Evolutionary conservation across 1,140 invertebrate species (phyloP).

Genomic region (Leptestheria dahalacensis): DNA sequence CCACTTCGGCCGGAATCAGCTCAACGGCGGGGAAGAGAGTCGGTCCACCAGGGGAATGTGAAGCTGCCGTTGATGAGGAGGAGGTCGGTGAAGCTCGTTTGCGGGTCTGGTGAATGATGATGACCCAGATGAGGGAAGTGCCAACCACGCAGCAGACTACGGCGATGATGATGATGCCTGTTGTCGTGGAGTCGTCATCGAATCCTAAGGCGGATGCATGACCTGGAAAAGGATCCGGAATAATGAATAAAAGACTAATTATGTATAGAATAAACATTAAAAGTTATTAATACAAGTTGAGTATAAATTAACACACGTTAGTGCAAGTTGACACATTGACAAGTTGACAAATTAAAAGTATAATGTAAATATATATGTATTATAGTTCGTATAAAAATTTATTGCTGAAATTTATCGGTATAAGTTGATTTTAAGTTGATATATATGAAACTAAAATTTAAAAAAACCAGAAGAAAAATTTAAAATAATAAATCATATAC

Average conservation of each 20-base stretch:
- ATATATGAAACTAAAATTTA: no score
- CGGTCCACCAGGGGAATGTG: not conserved
- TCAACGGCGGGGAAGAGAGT: constrained; percentile 1
- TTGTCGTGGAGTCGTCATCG: constrained; percentile 46
- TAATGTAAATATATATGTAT: no score
- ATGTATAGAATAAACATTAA: not conserved
- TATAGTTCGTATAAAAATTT: no score
- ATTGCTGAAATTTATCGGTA: no score
- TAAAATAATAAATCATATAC: no score
- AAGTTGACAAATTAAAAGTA: no score
- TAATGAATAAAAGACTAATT: constrained; percentile 6
- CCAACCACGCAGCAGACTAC: constrained; percentile 76
- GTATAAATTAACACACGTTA: no score
- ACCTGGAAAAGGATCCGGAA: not conserved
- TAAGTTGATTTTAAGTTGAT: no score
- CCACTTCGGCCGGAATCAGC: constrained; percentile 7
- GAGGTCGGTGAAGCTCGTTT: constrained; percentile 35
- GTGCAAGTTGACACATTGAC: no score
- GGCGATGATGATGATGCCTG: constrained; percentile 72
- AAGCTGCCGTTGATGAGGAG: not conserved
- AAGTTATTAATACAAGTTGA: not conserved
- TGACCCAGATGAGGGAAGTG: constrained; percentile 79
- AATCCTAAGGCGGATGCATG: constrained; percentile 15
- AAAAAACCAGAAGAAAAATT: no score
- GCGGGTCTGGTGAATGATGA: constrained; percentile 75